Base-by-base conservation (phyloP, 2,797 vertebrate genomes). In the Dendrocincla tyrannina region DNA sequence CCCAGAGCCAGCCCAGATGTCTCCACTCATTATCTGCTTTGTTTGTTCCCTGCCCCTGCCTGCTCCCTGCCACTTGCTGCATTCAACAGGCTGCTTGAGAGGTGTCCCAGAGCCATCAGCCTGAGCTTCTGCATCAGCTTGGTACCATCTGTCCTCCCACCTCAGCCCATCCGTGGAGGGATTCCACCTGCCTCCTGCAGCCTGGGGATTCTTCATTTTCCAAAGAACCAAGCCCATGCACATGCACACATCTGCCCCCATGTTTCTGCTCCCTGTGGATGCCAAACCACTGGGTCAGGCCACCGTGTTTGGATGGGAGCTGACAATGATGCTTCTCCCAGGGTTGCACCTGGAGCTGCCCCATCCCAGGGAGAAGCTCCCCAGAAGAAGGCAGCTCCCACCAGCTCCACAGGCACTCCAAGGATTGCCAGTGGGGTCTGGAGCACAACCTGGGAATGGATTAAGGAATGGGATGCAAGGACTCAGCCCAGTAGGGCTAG, bases 11-110 rank as follows among this genome's bases (percentile, higher is more conserved):
- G 80, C 49, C 41, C 77, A 7, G 2, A 53, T 25, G 4, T 42
- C 89, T 60, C 53, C 2, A 10, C 84, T 91, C 46, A 22, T 85
- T 68, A 42, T 72, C 74, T 70, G 77, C 89, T 82, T 75, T n/a
- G 46, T 32, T 50, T 75, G 42, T 52, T 88, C 82, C 73, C 80
- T 2, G 2, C 68, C 41, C 68, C 68, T 85, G 72, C 55, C 42
- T 62, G 82, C 46, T 83, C 79, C 23, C 25, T 64, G 92, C 47
- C 42, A 17, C 86, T 78, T 0, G 0, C 77, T 73, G 77, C 47
- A 2, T 47, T 82, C 94, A 89, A 91, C 95, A 93, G 84, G 91
- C 69, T 60, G 80, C 35, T 42, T 55, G 33, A 15, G 63, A 52
- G 8, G 1, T 3, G 56, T 12, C 60, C 66, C 66, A 46, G 22